These are phyloP conservation scores for Phrynosoma blainvillii DNA, from an alignment of 2,113 vertebrate genomes.

Conservation along the genomic window DNA sequence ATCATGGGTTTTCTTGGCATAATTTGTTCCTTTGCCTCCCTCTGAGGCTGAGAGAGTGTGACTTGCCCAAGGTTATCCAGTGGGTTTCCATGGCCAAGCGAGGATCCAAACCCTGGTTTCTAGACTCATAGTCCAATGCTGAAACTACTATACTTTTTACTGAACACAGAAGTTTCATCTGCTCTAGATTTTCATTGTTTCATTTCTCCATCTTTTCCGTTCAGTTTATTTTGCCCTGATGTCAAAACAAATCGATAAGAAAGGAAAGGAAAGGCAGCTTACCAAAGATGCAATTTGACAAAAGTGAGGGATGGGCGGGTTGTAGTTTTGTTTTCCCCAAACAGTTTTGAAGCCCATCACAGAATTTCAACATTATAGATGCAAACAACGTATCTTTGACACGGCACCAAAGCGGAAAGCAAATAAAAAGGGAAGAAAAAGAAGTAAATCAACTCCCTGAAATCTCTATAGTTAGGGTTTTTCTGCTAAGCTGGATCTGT, in stretches of 20 bases:
- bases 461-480: background rate
- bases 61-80: no score
- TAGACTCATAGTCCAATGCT: background rate
- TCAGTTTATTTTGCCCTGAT: background rate
- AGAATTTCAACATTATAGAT: constrained; percentile 16
- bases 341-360: constrained; percentile 4
- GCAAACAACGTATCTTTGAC: constrained; percentile 5
- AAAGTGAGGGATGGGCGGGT: background rate
- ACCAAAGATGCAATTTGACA: background rate
- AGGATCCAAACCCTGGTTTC: no score
- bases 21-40: no score
- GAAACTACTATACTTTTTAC: background rate
- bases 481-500: constrained; percentile 12
- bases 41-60: no score
- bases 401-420: background rate
- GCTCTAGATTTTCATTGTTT: background rate
- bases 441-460: background rate
- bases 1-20: no score
- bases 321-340: background rate
- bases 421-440: background rate
- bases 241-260: constrained; percentile 2
- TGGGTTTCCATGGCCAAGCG: no score
- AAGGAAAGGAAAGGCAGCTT: background rate
- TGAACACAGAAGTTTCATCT: background rate
- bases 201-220: background rate